phyloP scores from a whole-genome alignment of 2,888 invertebrate genomes.

The Koerneria pararmatus region DNA sequence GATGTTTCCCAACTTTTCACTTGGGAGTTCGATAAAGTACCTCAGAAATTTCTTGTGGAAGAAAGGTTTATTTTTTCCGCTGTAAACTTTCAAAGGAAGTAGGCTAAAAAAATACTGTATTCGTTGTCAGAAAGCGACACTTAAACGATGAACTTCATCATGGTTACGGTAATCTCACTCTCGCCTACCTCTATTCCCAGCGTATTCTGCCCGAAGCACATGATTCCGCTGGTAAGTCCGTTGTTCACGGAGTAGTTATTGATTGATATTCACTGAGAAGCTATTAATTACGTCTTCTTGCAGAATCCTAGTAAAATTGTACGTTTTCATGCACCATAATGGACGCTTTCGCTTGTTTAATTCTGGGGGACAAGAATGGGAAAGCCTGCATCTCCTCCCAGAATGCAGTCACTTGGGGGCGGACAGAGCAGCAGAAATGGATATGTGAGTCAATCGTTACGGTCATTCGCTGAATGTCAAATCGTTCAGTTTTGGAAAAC shows the following conservation, averaged over 20 bases:
- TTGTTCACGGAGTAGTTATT: too few species aligned
- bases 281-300: too few species aligned
- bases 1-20: background rate
- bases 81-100: background rate
- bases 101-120: slow-evolving; percentile 23
- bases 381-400: background rate
- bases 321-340: too few species aligned
- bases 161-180: background rate
- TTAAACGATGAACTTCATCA: background rate
- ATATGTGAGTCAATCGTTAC: background rate
- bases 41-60: background rate
- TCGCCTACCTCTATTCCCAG: too few species aligned
- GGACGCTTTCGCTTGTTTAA: too few species aligned
- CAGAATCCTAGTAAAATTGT: too few species aligned
- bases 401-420: background rate
- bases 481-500: background rate
- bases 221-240: too few species aligned
- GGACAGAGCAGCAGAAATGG: background rate
- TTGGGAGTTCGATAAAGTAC: background rate
- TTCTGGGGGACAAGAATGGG: too few species aligned
- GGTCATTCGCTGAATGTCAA: background rate
- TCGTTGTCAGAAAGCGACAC: slow-evolving; percentile 19
- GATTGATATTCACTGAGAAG: too few species aligned
- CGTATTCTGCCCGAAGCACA: too few species aligned
- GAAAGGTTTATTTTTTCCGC: background rate